Conservation (phyloP, 1,140 invertebrate species). For the Agrypnia vestita region DNA sequence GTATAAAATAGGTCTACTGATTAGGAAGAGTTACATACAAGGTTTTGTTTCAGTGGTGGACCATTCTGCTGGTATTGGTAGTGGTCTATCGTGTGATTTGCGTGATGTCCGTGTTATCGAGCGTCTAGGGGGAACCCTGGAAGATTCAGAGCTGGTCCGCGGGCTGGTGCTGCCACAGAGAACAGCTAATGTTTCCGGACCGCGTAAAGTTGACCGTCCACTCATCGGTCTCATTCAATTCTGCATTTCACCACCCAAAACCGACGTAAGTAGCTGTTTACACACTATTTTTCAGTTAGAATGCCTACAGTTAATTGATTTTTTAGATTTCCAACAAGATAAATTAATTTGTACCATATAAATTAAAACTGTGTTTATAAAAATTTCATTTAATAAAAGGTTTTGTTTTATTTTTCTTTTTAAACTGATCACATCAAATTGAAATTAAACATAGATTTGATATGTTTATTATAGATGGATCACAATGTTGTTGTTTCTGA, state of each 20-base stretch:
- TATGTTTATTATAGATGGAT: slow-evolving; percentile 88
- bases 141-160: slow-evolving; percentile 97
- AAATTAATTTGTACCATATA: neutral
- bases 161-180: slow-evolving; percentile 96
- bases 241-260: slow-evolving; percentile 99
- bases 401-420: no score
- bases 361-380: no score
- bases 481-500: slow-evolving; percentile 98
- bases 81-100: slow-evolving; percentile 79
- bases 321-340: neutral
- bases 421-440: no score
- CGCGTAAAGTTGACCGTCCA: slow-evolving; percentile 95
- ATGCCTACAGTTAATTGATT: neutral
- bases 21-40: no score
- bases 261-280: slow-evolving; percentile 83
- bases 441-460: neutral
- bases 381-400: no score
- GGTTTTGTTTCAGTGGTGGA: slow-evolving; percentile 66
- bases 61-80: slow-evolving; percentile 67
- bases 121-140: slow-evolving; percentile 97
- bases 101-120: slow-evolving; percentile 97
- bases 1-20: no score
- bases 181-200: slow-evolving; percentile 91
- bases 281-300: slow-evolving; percentile 5
- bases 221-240: slow-evolving; percentile 99